Conservation (phyloP, 2,113 vertebrate genomes). For the Caranx ignobilis region DNA sequence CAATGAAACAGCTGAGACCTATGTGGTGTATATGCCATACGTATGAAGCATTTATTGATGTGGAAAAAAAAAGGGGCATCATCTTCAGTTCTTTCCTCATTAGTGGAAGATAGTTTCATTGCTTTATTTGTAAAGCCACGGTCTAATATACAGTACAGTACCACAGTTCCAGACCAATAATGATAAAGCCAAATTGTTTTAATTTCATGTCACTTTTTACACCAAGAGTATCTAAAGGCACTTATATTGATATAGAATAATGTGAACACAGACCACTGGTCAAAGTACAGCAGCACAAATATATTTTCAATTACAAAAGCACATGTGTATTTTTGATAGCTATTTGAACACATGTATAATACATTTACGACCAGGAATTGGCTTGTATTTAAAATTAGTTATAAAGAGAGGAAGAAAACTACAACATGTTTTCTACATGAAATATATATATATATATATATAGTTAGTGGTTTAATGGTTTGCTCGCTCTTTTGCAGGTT, state of each 20-base stretch:
- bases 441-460: not conserved
- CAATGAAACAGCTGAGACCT: constrained; percentile 15
- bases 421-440: not conserved
- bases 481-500: constrained; percentile 8
- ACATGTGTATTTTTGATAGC: constrained; percentile 50
- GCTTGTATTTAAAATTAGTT: constrained; percentile 16
- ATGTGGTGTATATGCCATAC: not conserved
- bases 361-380: constrained; percentile 12
- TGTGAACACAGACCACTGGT: not conserved
- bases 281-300: constrained; percentile 56
- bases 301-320: constrained; percentile 51
- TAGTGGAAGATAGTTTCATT: constrained; percentile 2
- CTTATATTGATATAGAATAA: not conserved
- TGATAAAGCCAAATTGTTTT: constrained; percentile 31
- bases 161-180: constrained; percentile 1
- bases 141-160: not conserved
- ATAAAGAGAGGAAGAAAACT: not conserved
- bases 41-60: constrained; percentile 25
- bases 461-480: too few species aligned
- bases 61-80: constrained; percentile 5
- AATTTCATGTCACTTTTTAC: constrained; percentile 17
- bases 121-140: constrained; percentile 29
- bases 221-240: constrained; percentile 25
- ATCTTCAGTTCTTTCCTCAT: constrained; percentile 4
- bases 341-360: constrained; percentile 6